Evolutionary conservation across 1,140 invertebrate genomes (phyloP).

Genomic region (Spodoptera frugiperda): DNA sequence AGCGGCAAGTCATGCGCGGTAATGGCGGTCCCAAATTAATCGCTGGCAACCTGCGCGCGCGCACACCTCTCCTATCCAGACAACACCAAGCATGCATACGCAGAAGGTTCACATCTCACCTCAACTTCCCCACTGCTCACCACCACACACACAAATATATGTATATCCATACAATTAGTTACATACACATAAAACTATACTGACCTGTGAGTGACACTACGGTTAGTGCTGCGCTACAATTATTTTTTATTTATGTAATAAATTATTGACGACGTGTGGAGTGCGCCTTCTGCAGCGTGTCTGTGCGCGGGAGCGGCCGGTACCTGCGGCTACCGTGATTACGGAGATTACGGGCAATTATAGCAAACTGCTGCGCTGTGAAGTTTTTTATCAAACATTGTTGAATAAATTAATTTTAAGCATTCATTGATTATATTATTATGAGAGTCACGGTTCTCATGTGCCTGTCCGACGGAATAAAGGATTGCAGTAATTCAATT

Average conservation of each 20-base stretch:
- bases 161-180: too few species aligned
- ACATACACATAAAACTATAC: too few species aligned
- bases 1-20: slow-evolving; percentile 64
- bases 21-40: slow-evolving; percentile 57
- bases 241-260: too few species aligned
- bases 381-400: slow-evolving; percentile 40
- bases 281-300: background rate
- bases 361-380: slow-evolving; percentile 29
- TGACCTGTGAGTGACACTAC: too few species aligned
- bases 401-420: slow-evolving; percentile 46
- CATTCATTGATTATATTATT: slow-evolving; percentile 38
- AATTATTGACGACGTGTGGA: too few species aligned
- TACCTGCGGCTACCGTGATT: background rate
- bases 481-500: slow-evolving; percentile 20
- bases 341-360: slow-evolving; percentile 36
- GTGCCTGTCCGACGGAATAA: background rate
- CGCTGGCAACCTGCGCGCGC: slow-evolving; percentile 33
- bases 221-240: too few species aligned
- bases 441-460: slow-evolving; percentile 32
- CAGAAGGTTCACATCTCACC: background rate
- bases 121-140: too few species aligned
- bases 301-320: background rate
- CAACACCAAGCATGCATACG: background rate
- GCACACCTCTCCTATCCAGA: slow-evolving; percentile 23
- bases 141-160: too few species aligned